phyloP scores from a whole-genome alignment of 2,888 invertebrate species.

The Agrochola lychnidis region DNA sequence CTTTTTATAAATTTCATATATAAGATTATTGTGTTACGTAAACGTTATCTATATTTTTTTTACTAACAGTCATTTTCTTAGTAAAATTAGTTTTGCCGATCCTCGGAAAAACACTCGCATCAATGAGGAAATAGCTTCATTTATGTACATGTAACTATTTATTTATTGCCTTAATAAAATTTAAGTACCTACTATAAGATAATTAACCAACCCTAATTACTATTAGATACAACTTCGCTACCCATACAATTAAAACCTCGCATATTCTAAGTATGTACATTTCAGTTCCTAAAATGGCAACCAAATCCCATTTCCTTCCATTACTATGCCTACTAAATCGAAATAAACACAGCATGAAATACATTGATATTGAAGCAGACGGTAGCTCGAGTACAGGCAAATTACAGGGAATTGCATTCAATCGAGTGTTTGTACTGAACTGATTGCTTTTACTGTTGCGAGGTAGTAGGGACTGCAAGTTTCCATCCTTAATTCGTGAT shows the following conservation, averaged over 20 bases:
- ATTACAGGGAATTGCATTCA: slow-evolving; percentile 66
- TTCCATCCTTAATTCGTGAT: background rate
- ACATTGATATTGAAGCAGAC: slow-evolving; percentile 54
- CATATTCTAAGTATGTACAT: slow-evolving; percentile 4
- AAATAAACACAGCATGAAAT: slow-evolving; percentile 56
- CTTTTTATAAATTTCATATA: too few species aligned
- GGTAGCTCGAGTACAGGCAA: slow-evolving; percentile 51
- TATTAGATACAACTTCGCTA: background rate
- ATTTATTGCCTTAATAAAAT: background rate
- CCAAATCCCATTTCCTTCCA: slow-evolving; percentile 24
- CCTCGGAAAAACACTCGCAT: background rate
- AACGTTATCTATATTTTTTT: background rate
- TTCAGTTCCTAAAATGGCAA: slow-evolving; percentile 25
- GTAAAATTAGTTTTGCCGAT: background rate
- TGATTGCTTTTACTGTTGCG: slow-evolving; percentile 62
- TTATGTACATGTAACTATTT: background rate
- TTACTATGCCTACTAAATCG: slow-evolving; percentile 34
- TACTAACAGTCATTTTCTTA: background rate
- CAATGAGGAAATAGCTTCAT: background rate
- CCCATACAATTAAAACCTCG: background rate
- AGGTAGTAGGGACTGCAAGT: slow-evolving; percentile 14
- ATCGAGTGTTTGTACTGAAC: slow-evolving; percentile 55
- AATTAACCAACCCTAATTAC: slow-evolving; percentile 1
- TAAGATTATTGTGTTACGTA: background rate
- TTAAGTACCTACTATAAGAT: background rate